Evolutionary conservation across 2,888 invertebrate genomes (phyloP), one percentile per base, ranked within the genome.

Genomic region (Heliconius erato): DNA sequence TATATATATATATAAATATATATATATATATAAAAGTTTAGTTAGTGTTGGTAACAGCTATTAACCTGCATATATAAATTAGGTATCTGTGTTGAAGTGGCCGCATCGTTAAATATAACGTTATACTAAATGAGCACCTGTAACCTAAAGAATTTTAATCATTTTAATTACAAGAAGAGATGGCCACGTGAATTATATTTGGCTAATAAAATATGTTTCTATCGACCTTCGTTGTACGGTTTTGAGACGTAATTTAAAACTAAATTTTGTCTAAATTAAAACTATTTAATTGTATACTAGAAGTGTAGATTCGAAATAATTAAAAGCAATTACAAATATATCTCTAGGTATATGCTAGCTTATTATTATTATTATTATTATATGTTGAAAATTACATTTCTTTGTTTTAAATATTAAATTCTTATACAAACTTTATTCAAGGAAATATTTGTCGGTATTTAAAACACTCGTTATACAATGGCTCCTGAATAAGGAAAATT

Each of bases 41-140:
- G 26, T 63, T 19, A 7, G 49, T 63, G 1, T 16, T 26, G 14
- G 63, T 76, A 76, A 63, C 6, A 40, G 35, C 76, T 35, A 63
- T 63, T 76, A 76, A 63, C 76, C 76, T 76, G 76, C 76, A 76
- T 76, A 40, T 40, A 40, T 40, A 76, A 63, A 63, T 63, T 63
- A 40, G 32, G n/a, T 40, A 76, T 44, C 44, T 72, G 63, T 59
- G 59, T 63, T 63, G 35, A 63, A 63, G 59, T 40, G 14, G n/a
- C 7, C 14, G 1, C 63, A 63, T 76, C 63, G 16, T 63, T 35
- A 59, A 40, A 76, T 16, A 16, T 76, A 63, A 63, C n/a, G 76
- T 35, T 59, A 63, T 23, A 76, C 35, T 76, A 59, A 76, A 76
- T 9, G 63, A 76, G 35, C 76, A 76, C 16, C 76, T 76, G 35